These are phyloP conservation scores for Drusus annulatus DNA, from an alignment of 1,140 invertebrate genomes.

Conservation along the genomic window DNA sequence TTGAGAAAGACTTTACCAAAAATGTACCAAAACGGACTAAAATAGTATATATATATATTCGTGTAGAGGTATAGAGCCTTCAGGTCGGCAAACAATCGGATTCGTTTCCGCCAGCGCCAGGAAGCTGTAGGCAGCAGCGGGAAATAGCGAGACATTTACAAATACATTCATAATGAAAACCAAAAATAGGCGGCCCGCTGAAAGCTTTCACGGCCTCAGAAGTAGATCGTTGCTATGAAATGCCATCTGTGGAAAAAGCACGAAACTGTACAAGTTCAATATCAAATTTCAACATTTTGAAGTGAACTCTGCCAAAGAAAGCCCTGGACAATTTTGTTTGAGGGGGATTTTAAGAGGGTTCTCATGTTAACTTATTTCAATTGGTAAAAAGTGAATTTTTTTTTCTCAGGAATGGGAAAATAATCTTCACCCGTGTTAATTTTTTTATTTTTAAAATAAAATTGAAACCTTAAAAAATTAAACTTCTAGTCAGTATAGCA, in stretches of 20 bases:
- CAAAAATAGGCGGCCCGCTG: constrained; percentile 7
- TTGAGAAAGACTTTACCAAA: not conserved
- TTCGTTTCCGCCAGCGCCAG: not conserved
- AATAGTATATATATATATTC: too few species aligned
- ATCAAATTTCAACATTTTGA: not conserved
- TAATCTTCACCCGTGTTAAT: too few species aligned
- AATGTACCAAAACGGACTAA: not conserved
- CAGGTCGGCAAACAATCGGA: constrained; percentile 26
- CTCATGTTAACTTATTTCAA: too few species aligned
- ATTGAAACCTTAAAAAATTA: too few species aligned
- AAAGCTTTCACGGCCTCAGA: constrained; percentile 9
- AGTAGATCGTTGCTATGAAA: not conserved
- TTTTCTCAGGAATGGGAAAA: too few species aligned
- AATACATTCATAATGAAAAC: constrained; percentile 31
- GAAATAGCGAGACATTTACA: constrained; percentile 25
- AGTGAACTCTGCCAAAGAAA: too few species aligned
- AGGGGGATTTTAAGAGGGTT: too few species aligned
- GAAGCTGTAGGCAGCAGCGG: not conserved
- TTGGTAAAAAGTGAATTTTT: too few species aligned
- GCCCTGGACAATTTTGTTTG: too few species aligned
- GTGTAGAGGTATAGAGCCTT: too few species aligned
- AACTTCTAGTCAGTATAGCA: too few species aligned
- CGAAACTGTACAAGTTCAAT: not conserved
- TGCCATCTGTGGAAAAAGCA: not conserved
- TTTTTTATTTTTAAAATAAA: too few species aligned